Base-by-base conservation (phyloP, 2,113 vertebrate genomes). In the Malurus cyaneus region DNA sequence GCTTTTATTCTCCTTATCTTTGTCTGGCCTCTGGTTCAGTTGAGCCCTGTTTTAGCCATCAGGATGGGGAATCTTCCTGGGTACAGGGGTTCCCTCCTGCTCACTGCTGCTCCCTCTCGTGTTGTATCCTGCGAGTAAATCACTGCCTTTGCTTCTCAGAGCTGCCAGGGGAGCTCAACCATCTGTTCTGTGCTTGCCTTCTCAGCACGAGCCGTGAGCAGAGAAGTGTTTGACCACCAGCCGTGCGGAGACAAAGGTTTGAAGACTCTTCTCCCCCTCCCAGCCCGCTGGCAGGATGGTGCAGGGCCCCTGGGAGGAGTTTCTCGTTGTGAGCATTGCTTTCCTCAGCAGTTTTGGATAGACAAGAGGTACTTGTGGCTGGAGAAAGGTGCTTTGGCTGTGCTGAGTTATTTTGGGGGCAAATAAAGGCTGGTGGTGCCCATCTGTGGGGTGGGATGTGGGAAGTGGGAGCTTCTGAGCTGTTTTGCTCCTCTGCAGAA, bases 281-380 rank as follows among this genome's bases (percentile, higher is more conserved):
- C 91, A 52, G 41, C 44, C 57, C 8, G 2, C 19, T 32, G 78
- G 65, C 39, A 74, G 91, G 72, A 88, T 3, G 31, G 49, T 7
- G n/a, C 80, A 62, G 88, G 70, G 85, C 73, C 11, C 28, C 78
- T 78, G 81, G 60, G 25, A 85, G 44, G 26, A 72, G 46, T 15
- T 86, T 12, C 60, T 32, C 13, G 0, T 5, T 3, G 1, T 6
- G 23, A 62, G 16, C n/a, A 1, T 26, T 32, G 23, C 0, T 67
- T 80, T 79, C 29, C 34, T 85, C 53, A 3, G 1, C 21, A 4
- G 1, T 21, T 88, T 54, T 29, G 26, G 36, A 26, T 36, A 41
- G 52, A 46, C 2, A 2, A 49, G 65, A 72, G 85, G 66, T 28
- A 25, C 61, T 2, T 3, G 1, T 23, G 74, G 56, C 54, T 28